Evolutionary conservation across 2,113 vertebrate species (phyloP).

Genomic region (Rattus norvegicus): GRCr8 NC_086039.1:22161501-22162000

Average conservation of each 20-base stretch:
- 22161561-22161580: not conserved
- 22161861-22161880: not conserved
- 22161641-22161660: not conserved
- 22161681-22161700: not conserved
- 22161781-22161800: no score
- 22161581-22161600: not conserved
- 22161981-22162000: not conserved
- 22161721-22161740: not conserved
- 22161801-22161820: no score
- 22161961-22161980: not conserved
- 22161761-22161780: no score
- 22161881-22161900: not conserved
- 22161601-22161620: not conserved
- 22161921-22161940: not conserved
- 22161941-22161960: not conserved
- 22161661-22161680: not conserved
- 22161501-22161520: not conserved
- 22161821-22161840: not conserved
- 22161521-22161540: not conserved
- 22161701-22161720: not conserved
- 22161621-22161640: not conserved
- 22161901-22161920: not conserved
- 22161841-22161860: not conserved
- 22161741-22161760: not conserved
- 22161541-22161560: not conserved